Conservation (phyloP, 2,113 vertebrate species). For the Tyrannus savana region DNA sequence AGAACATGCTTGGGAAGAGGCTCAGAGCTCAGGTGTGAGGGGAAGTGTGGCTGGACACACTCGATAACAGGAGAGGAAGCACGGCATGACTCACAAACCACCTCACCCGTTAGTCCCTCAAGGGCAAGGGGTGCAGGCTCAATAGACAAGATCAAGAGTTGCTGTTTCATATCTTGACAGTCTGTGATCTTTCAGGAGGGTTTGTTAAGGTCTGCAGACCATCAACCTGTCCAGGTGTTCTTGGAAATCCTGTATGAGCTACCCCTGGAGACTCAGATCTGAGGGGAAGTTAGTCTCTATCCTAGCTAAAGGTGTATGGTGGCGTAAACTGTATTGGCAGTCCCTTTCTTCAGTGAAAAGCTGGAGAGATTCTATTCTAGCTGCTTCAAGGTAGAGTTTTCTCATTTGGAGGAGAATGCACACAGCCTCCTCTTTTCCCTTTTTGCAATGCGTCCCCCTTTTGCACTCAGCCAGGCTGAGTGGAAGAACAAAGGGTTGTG, state of each 20-base stretch:
- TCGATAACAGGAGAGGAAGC: not conserved
- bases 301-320: not conserved
- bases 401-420: not conserved
- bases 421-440: not conserved
- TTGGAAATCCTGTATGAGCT: not conserved
- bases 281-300: fast-evolving
- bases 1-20: not conserved
- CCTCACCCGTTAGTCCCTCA: not conserved
- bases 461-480: not conserved
- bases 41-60: not conserved
- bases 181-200: not conserved
- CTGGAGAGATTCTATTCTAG: not conserved
- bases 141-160: not conserved
- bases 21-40: not conserved
- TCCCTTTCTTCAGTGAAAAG: not conserved
- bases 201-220: not conserved
- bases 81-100: not conserved
- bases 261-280: not conserved
- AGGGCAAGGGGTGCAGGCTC: not conserved
- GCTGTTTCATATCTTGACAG: not conserved
- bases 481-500: not conserved
- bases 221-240: not conserved
- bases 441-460: not conserved
- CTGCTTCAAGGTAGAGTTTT: not conserved
- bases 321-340: not conserved